These are phyloP conservation scores for Castor canadensis DNA, from an alignment of 2,113 vertebrate genomes.

Conservation along the genomic window DNA sequence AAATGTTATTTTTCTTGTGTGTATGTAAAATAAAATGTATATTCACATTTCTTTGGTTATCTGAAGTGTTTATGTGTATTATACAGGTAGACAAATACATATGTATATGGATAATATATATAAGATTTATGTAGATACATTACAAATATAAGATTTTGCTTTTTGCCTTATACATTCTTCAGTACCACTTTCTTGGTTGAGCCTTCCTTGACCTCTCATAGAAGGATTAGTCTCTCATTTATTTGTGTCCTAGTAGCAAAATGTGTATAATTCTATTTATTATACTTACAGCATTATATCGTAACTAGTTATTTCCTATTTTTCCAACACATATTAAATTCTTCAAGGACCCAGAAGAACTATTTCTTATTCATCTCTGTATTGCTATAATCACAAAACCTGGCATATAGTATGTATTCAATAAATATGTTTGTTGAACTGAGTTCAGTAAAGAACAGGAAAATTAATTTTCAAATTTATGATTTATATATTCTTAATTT, in stretches of 20 bases:
- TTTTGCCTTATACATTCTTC: background rate
- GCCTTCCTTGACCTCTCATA: background rate
- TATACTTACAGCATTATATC: background rate
- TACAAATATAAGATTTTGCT: background rate
- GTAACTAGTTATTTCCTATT: background rate
- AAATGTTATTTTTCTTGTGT: constrained; percentile 4
- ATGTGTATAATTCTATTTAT: background rate
- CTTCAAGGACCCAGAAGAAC: background rate
- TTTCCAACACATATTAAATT: constrained; percentile 14
- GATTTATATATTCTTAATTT: constrained; percentile 45
- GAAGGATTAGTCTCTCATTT: background rate
- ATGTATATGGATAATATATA: background rate
- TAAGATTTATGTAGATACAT: background rate
- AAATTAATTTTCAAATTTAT: constrained; percentile 56
- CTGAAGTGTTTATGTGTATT: background rate
- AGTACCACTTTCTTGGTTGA: background rate
- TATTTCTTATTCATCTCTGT: background rate
- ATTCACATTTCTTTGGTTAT: background rate
- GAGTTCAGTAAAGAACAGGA: constrained; percentile 17
- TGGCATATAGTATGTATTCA: background rate
- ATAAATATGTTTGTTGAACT: constrained; percentile 2
- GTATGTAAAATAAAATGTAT: background rate
- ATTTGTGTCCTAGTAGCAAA: background rate
- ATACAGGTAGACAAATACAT: background rate
- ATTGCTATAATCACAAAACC: background rate